Evolutionary conservation across 2,113 vertebrate genomes (phyloP).

Genomic region (Syrmaticus mikado): DNA sequence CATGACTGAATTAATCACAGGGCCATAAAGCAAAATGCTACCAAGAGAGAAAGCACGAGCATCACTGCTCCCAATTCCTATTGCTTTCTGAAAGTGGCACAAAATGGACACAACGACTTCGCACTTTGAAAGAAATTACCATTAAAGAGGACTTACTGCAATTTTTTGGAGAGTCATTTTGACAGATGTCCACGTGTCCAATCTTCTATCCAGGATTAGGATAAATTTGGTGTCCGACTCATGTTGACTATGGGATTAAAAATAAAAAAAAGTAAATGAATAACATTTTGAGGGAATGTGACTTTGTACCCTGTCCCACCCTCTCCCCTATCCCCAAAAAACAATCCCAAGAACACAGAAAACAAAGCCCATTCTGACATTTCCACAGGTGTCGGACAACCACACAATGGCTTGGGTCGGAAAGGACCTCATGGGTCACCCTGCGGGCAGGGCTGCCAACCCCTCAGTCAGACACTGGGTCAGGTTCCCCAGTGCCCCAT

Average conservation of each 20-base stretch:
- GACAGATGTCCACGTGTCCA: slow-evolving; percentile 95
- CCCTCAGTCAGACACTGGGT: too few relatives aligned
- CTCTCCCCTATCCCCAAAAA: neutral
- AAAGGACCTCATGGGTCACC: too few relatives aligned
- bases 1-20: slow-evolving; percentile 30
- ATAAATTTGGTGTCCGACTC: slow-evolving; percentile 92
- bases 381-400: neutral
- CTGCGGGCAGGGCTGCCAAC: too few relatives aligned
- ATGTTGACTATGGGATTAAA: slow-evolving; percentile 79
- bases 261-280: neutral
- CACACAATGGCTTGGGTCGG: too few relatives aligned
- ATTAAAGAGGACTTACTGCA: slow-evolving; percentile 82
- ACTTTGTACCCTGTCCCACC: neutral
- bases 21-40: neutral
- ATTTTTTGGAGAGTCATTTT: slow-evolving; percentile 92
- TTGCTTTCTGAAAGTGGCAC: neutral
- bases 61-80: neutral
- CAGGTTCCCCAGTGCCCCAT: too few relatives aligned
- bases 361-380: neutral
- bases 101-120: neutral
- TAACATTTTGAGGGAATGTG: neutral
- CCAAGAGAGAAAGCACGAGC: neutral
- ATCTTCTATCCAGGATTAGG: slow-evolving; percentile 93
- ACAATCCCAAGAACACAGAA: neutral
- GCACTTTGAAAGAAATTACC: neutral